Evolutionary conservation across 2,888 invertebrate species (phyloP), one percentile per base, ranked within the genome.

Genomic region (Ochropleura plecta): DNA sequence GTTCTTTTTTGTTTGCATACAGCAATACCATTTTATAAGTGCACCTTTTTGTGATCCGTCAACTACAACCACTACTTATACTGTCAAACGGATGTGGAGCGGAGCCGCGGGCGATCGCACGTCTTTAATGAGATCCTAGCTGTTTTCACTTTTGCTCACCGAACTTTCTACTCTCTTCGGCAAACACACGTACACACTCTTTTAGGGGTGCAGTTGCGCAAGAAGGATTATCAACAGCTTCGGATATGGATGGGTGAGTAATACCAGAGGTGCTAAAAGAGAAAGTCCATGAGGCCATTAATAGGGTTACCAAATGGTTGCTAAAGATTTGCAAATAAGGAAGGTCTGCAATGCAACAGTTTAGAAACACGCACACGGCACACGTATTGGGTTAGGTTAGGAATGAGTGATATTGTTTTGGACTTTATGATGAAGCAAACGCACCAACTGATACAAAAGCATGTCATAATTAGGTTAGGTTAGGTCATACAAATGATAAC

Each of bases 151-250:
- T 88, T 86, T 87, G 82, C 63, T 46, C 72, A n/a, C 16, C 73
- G 62, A 70, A 93, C 95, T 95, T 95, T 95, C 95, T 95, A 94
- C 90, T 88, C 89, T 91, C 90, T 90, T 89, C 84, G 86, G 84
- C 89, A 90, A 90, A 88, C 88, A 85, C 92, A 91, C 91, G 92
- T 91, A 88, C 65, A 73, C 48, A 73, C 67, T 46, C 48, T 70
- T 81, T 83, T 76, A 79, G 78, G 86, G 87, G 76, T 70, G 70
- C 85, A 73, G 86, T 91, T 92, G 90, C 91, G 91, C 90, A 91
- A 92, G 80, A 76, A 83, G 76, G 83, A 89, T 86, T 86, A 87
- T 75, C 79, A 83, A 84, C 80, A 70, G 62, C 69, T 65, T 65
- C 76, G 44, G 44, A 79, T 83, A 83, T 78, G 81, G 82, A 70